Conservation (phyloP, 2,888 invertebrate species). For the Agriopis leucophaearia region DNA sequence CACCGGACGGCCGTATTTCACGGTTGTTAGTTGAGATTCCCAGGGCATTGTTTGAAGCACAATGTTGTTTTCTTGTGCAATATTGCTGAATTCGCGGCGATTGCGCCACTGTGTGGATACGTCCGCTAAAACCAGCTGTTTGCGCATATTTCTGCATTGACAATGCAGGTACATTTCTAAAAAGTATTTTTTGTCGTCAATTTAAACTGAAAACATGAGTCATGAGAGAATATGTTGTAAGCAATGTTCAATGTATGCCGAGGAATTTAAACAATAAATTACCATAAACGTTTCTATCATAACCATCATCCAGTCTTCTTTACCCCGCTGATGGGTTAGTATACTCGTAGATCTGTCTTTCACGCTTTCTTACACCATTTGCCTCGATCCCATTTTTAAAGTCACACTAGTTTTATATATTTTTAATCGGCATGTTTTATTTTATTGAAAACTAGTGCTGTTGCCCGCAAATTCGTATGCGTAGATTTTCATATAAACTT, state of each 20-base stretch:
- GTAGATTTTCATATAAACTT: no score
- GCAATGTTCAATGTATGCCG: not conserved
- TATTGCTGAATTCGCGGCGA: slow-evolving; percentile 76
- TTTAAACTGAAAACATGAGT: slow-evolving; percentile 25
- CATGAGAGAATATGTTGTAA: slow-evolving; percentile 11
- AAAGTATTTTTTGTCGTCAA: slow-evolving; percentile 40
- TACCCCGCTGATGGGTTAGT: not conserved
- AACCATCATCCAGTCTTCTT: not conserved
- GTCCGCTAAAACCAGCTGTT: slow-evolving; percentile 66
- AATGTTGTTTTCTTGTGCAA: slow-evolving; percentile 82
- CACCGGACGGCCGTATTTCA: slow-evolving; percentile 48
- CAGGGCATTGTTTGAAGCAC: slow-evolving; percentile 76
- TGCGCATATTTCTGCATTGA: slow-evolving; percentile 67
- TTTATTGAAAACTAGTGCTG: no score
- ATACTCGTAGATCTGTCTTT: no score
- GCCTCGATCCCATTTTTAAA: not conserved
- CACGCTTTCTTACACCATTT: not conserved
- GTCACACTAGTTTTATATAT: no score
- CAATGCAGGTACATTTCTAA: slow-evolving; percentile 58
- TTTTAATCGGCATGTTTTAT: no score
- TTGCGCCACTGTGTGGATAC: slow-evolving; percentile 73
- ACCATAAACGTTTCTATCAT: not conserved
- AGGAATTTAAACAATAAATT: not conserved
- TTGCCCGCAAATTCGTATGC: no score
- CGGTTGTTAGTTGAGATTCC: slow-evolving; percentile 66